phyloP scores from a whole-genome alignment of 2,797 vertebrate species.

The Gastrophryne carolinensis region DNA sequence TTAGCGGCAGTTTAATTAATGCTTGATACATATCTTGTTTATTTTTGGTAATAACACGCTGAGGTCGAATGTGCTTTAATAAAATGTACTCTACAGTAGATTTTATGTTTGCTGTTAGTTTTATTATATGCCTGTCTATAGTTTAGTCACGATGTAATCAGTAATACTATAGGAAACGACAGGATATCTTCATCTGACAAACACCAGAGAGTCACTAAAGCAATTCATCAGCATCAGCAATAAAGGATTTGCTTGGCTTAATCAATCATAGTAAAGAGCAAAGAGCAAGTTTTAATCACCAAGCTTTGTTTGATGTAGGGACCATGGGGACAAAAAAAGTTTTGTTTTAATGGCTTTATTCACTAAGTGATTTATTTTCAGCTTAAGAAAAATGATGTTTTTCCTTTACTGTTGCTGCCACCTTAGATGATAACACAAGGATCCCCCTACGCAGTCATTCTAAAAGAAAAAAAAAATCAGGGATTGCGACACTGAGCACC shows the following conservation, averaged over 20 bases:
- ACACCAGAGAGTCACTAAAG: conserved; percentile 7
- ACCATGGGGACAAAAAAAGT: neutral
- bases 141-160: neutral
- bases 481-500: too few relatives aligned
- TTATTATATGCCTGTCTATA: neutral
- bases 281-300: conserved; percentile 4
- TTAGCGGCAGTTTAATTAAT: too few relatives aligned
- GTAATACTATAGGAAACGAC: neutral
- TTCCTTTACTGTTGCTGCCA: neutral
- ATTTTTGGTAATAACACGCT: too few relatives aligned
- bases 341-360: conserved; percentile 4
- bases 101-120: too few relatives aligned
- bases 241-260: conserved; percentile 6
- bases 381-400: conserved; percentile 13
- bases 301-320: neutral
- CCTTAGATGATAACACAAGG: neutral
- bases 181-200: neutral
- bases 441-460: neutral
- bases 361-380: conserved; percentile 15
- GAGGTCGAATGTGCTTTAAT: too few relatives aligned
- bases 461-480: too few relatives aligned
- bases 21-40: too few relatives aligned
- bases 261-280: conserved; percentile 19
- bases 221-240: conserved; percentile 27
- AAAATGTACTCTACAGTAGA: too few relatives aligned